phyloP scores from a whole-genome alignment of 2,888 invertebrate species.

The Ichneumoninae sp. region DNA sequence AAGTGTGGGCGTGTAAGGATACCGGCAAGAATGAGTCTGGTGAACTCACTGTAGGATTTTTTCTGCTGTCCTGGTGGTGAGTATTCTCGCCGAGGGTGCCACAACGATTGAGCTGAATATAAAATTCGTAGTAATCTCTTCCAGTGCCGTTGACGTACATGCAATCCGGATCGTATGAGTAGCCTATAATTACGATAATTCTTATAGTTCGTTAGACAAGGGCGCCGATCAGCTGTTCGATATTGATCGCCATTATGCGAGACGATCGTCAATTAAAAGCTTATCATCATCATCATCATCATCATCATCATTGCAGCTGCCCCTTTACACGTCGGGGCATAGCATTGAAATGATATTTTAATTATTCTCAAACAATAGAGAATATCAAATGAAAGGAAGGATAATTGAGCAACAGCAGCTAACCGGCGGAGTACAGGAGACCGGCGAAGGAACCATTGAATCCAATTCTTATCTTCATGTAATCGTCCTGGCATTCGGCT shows the following conservation, averaged over 20 bases:
- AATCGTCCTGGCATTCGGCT: slow-evolving; percentile 97
- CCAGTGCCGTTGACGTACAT: slow-evolving; percentile 98
- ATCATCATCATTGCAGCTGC: not conserved
- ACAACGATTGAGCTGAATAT: slow-evolving; percentile 95
- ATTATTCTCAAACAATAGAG: slow-evolving; percentile 45
- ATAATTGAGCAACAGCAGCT: slow-evolving; percentile 69
- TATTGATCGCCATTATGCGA: slow-evolving; percentile 41
- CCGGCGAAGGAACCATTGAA: slow-evolving; percentile 97
- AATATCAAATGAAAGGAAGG: slow-evolving; percentile 13
- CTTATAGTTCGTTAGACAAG: slow-evolving; percentile 28
- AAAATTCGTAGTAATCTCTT: slow-evolving; percentile 96
- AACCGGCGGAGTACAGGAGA: slow-evolving; percentile 95
- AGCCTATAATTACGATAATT: slow-evolving; percentile 87
- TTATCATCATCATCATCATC: not conserved
- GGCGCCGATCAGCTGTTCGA: slow-evolving; percentile 30
- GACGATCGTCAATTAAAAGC: slow-evolving; percentile 34
- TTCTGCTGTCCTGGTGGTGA: slow-evolving; percentile 92
- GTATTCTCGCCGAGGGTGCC: slow-evolving; percentile 96
- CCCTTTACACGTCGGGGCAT: not conserved
- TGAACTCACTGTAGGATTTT: slow-evolving; percentile 92
- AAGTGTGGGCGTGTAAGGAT: not conserved
- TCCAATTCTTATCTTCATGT: slow-evolving; percentile 96
- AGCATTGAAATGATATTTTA: slow-evolving; percentile 38
- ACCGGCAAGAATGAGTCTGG: slow-evolving; percentile 11
- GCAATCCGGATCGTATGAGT: slow-evolving; percentile 97